These are phyloP conservation scores for Pseudomyrmex dendroicus DNA, from an alignment of 1,140 invertebrate genomes.

Conservation along the genomic window DNA sequence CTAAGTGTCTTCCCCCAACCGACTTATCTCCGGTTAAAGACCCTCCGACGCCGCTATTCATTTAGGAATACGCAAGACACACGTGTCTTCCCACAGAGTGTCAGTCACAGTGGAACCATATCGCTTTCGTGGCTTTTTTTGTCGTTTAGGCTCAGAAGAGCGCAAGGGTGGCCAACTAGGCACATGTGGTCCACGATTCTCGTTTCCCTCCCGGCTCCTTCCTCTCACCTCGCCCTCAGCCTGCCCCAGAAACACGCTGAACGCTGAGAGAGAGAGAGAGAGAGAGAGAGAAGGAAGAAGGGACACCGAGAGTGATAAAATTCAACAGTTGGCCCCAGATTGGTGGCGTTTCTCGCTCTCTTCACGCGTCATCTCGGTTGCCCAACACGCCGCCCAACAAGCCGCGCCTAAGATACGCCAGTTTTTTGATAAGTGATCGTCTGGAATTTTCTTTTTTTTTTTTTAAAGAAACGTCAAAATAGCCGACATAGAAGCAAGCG, in stretches of 20 bases:
- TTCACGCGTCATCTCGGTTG: conserved; percentile 47
- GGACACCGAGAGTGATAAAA: conserved; percentile 77
- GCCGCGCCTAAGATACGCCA: conserved; percentile 32
- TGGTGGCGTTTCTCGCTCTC: conserved; percentile 66
- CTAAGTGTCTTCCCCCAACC: conserved; percentile 29
- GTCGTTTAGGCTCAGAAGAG: conserved; percentile 55
- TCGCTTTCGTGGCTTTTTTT: conserved; percentile 71
- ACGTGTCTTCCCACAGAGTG: conserved; percentile 77
- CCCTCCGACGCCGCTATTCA: conserved; percentile 52
- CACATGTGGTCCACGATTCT: conserved; percentile 72
- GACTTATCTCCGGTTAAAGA: conserved; percentile 68
- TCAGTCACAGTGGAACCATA: conserved; percentile 61
- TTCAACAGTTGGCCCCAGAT: conserved; percentile 81
- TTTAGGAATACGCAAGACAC: conserved; percentile 70
- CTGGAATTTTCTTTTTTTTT: conserved; percentile 53
- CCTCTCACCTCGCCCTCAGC: conserved; percentile 64
- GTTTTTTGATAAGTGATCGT: conserved; percentile 66
- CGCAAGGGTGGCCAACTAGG: conserved; percentile 58
- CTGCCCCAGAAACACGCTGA: conserved; percentile 34
- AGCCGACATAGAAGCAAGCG: too few relatives aligned
- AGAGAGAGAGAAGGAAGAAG: conserved; percentile 22
- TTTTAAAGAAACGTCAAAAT: too few relatives aligned
- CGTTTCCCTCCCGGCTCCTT: conserved; percentile 45
- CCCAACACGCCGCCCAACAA: conserved; percentile 4
- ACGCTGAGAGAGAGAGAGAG: conserved; percentile 25